Base-by-base conservation (phyloP, 2,113 vertebrate species). In the Forbesichthys papilliferus region DNA sequence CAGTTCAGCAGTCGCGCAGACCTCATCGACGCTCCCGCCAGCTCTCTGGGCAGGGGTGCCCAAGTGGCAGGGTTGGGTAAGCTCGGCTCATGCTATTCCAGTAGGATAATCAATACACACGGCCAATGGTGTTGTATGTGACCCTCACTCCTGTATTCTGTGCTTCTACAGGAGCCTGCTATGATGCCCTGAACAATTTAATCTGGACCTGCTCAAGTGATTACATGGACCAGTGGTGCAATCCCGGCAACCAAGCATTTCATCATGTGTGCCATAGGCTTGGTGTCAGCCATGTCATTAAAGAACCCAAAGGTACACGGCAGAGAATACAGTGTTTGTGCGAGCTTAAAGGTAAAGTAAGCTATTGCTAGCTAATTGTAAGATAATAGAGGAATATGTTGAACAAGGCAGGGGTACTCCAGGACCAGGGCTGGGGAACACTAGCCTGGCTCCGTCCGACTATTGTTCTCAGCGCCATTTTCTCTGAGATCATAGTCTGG, bases 221-320 rank as follows among this genome's bases (percentile, higher is more conserved):
- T 88, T 98, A 98, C 59, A 96, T 99, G 9, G 98, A 99, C 86
- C 98, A 99, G 81, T 99, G 98, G 98, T 99, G 95, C 80, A 99
- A 98, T 64, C 98, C 98, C 6, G 98, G 98, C 57, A 99, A 99
- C 83, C 98, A 99, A 79, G 97, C 98, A 53, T 99, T 99, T 91
- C 98, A 99, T 78, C 96, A 98, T n/a, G 94, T 99, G 78, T 99
- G 98, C 86, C 95, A 97, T 89, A 93, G 98, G 55, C 93, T 99
- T 20, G 96, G 96, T 46, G 96, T 99, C 72, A 97, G 95, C 88
- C 96, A 99, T 52, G n/a, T 96, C 82, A 96, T 98, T 56, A 71
- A 89, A 14, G 96, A 98, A 79, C 95, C 96, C 77, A 97, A 94
- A 96, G 98, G 98, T 99, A 88, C 84, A 64, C 27, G 3, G 12